phyloP scores from a whole-genome alignment of 2,888 invertebrate species.

The Drosophila cognata region DNA sequence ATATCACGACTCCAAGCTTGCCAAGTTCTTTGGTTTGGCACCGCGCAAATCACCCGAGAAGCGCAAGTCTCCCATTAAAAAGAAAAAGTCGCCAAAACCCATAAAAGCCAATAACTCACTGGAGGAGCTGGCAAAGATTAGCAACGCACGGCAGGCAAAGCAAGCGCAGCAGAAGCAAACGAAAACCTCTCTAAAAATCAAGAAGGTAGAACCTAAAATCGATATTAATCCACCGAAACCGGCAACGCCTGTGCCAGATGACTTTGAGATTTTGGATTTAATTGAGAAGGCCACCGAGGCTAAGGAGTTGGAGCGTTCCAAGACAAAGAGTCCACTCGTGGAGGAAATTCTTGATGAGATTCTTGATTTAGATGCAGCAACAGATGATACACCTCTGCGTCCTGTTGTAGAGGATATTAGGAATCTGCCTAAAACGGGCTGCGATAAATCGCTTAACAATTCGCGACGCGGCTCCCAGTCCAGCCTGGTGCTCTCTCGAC shows the following conservation, averaged over 20 bases:
- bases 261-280: conserved; percentile 65
- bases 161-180: conserved; percentile 30
- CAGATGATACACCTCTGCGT: neutral
- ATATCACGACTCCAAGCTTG: conserved; percentile 81
- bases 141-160: conserved; percentile 58
- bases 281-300: conserved; percentile 67
- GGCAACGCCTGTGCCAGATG: conserved; percentile 67
- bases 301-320: conserved; percentile 59
- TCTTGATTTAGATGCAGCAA: conserved; percentile 3
- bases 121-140: conserved; percentile 74
- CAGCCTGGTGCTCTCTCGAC: conserved; percentile 65
- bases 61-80: conserved; percentile 71
- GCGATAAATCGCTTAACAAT: conserved; percentile 77
- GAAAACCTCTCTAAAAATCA: conserved; percentile 2
- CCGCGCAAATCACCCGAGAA: conserved; percentile 74
- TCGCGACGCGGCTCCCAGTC: conserved; percentile 78
- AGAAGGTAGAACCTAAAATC: conserved; percentile 24
- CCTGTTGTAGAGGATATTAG: conserved; percentile 77
- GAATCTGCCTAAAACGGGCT: conserved; percentile 81
- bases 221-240: conserved; percentile 40
- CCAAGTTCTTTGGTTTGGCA: conserved; percentile 82
- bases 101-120: conserved; percentile 67
- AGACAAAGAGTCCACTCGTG: conserved; percentile 64
- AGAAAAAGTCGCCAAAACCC: conserved; percentile 58
- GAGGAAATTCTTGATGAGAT: conserved; percentile 30